These are phyloP conservation scores for Nylanderia fulva DNA, from an alignment of 1,140 invertebrate species.

Conservation along the genomic window DNA sequence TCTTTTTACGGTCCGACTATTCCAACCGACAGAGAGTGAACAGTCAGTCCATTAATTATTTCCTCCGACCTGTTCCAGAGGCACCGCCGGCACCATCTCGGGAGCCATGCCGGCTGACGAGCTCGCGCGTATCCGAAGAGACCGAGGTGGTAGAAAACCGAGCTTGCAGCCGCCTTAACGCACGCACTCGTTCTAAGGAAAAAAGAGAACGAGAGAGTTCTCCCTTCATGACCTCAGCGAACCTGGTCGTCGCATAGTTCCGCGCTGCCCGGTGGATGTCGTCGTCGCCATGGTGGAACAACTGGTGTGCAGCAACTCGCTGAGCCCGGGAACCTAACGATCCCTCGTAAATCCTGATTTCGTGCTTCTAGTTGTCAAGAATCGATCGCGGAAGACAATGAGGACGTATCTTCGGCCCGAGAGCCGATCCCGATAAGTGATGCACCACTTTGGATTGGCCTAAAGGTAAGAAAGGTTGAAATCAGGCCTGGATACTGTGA, in stretches of 20 bases:
- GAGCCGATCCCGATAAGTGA: background rate
- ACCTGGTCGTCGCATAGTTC: constrained; percentile 41
- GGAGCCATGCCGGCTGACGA: constrained; percentile 78
- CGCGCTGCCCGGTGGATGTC: constrained; percentile 7
- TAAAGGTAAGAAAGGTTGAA: background rate
- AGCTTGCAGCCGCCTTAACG: constrained; percentile 77
- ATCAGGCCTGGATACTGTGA: background rate
- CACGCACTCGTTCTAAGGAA: too few relatives aligned
- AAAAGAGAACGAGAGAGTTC: background rate
- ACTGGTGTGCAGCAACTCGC: constrained; percentile 77
- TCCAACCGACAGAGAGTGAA: constrained; percentile 14
- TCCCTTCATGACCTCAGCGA: constrained; percentile 50
- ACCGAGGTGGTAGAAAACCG: constrained; percentile 69
- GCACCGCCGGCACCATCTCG: constrained; percentile 70
- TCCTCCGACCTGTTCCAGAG: constrained; percentile 73
- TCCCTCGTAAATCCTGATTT: constrained; percentile 7
- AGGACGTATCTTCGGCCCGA: background rate
- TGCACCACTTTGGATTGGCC: background rate
- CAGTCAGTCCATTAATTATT: constrained; percentile 71
- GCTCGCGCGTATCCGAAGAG: constrained; percentile 63
- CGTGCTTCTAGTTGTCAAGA: background rate
- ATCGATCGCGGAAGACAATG: background rate
- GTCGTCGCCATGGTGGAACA: constrained; percentile 74
- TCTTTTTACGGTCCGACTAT: constrained; percentile 53
- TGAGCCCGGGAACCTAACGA: constrained; percentile 75